Evolutionary conservation across 2,888 invertebrate species (phyloP).

Genomic region (Drosophila sordidapex): DNA sequence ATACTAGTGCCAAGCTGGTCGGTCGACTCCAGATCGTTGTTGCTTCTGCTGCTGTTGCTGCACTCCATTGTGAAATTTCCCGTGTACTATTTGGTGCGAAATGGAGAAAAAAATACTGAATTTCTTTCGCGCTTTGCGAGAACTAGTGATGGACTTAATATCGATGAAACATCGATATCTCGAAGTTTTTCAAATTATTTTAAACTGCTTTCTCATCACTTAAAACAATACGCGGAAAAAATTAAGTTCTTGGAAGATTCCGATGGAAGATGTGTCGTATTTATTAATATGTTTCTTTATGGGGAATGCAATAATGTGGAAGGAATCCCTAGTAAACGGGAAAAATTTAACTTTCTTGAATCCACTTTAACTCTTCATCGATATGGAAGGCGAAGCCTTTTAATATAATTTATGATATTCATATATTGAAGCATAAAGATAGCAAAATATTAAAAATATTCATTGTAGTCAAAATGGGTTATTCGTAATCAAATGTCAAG

Average conservation of each 20-base stretch:
- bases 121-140: background rate
- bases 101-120: background rate
- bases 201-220: background rate
- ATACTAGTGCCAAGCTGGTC: conserved; percentile 71
- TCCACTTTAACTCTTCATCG: background rate
- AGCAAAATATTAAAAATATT: background rate
- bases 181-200: background rate
- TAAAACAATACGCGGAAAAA: background rate
- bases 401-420: background rate
- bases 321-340: background rate
- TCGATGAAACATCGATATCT: background rate
- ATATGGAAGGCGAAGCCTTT: background rate
- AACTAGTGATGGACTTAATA: background rate
- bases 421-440: background rate
- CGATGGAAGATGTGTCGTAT: no score
- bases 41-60: conserved; percentile 15
- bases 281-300: background rate
- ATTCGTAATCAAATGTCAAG: conserved; percentile 87
- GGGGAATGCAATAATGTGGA: background rate
- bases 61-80: conserved; percentile 60
- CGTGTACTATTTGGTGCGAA: background rate
- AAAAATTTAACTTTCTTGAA: background rate
- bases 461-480: conserved; percentile 1
- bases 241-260: background rate
- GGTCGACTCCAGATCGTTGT: conserved; percentile 51